Conservation (phyloP, 2,888 invertebrate species). For the Poecilus cupreus region DNA sequence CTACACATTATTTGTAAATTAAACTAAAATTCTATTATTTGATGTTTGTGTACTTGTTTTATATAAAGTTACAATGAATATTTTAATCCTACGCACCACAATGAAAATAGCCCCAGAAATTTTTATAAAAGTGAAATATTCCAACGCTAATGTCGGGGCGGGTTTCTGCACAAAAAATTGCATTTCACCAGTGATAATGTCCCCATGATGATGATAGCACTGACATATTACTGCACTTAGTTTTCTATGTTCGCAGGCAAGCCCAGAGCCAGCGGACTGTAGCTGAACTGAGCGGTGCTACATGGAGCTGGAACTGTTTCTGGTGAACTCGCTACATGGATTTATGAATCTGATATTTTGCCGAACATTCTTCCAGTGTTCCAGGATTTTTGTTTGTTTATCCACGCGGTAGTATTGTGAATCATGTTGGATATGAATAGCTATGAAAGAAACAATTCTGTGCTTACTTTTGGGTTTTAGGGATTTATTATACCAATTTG, state of each 20-base stretch:
- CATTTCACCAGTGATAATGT: conserved; percentile 39
- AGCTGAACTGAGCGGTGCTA: too few relatives aligned
- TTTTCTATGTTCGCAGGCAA: conserved; percentile 39
- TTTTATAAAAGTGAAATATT: conserved; percentile 30
- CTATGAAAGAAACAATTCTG: background rate
- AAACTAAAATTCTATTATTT: too few relatives aligned
- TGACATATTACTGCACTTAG: conserved; percentile 50
- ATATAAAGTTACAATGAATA: background rate
- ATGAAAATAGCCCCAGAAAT: background rate
- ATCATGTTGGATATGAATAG: background rate
- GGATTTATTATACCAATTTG: too few relatives aligned
- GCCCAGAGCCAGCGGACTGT: background rate
- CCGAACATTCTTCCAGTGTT: background rate
- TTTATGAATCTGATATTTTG: conserved; percentile 45
- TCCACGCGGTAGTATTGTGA: background rate
- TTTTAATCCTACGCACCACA: background rate
- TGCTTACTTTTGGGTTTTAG: too few relatives aligned
- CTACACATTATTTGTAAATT: too few relatives aligned
- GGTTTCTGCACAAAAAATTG: conserved; percentile 26
- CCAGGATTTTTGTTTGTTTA: conserved; percentile 7
- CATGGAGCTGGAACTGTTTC: background rate
- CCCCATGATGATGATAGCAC: conserved; percentile 45
- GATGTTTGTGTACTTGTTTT: too few relatives aligned
- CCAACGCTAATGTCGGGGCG: conserved; percentile 9
- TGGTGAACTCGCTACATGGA: conserved; percentile 1